Base-by-base conservation (phyloP, 2,888 invertebrate species). In the Lacanobia wlatinum region DNA sequence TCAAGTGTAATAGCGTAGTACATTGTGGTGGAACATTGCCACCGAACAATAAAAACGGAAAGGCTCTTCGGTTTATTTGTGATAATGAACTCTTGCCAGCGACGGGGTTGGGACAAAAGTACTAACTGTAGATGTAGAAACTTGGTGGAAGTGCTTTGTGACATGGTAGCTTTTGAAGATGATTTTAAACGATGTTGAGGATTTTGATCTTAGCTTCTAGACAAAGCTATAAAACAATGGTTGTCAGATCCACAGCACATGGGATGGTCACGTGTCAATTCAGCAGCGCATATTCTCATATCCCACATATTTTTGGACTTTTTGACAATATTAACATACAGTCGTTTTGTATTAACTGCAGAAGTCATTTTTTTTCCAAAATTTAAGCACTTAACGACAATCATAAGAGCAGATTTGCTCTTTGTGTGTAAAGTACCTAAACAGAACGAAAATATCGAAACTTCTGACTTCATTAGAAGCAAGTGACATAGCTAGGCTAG, bases 81-180 rank as follows among this genome's bases (percentile, higher is more conserved):
- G 93, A 94, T 94, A 94, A 94, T 93, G 93, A 94, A 92, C 94
- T 91, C 93, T 92, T 90, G 89, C 89, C 88, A 89, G 88, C 85
- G 87, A 82, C 84, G 85, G 87, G 86, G 85, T 83, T 79, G 80
- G 84, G 85, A 82, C 83, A 83, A 76, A 71, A 83, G 84, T 83
- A 82, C 70, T 77, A 34, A 70, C 73, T 59, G 46, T 40, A 68
- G 80, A 84, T 77, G 81, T 86, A 73, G 52, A 84, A 74, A 66
- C 58, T 76, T 61, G n/a, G 76, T 90, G 82, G 89, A 90, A 86
- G 84, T 43, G 87, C 56, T 66, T 40, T 40, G n/a, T 23, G 43
- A 34, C 28, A 48, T 34, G 10, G 40, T 52, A 55, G 66, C 65
- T 73, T 73, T 58, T 50, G 23, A 16, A 65, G 16, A 43, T 68